A percentile compares a stretch with the other conserved stretches of the same genome.
Evolutionary conservation across 2,888 invertebrate species (phyloP).

Genomic region (Phania funesta): DNA sequence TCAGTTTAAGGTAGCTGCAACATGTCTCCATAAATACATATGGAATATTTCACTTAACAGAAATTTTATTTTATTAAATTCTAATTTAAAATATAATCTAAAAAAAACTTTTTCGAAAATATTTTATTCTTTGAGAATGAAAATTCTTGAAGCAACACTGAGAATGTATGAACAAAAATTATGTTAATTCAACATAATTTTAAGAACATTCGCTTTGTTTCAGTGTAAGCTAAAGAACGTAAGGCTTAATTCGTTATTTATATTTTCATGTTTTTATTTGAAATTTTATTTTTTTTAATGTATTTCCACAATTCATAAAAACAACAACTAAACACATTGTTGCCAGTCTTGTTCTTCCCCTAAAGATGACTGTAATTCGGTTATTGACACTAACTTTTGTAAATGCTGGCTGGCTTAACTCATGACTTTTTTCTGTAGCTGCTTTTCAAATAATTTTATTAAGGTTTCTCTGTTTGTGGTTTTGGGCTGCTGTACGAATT

Average conservation of each 20-base stretch:
- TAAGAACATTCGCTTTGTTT: background rate
- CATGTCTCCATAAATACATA: no score
- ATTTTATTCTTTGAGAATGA: no score
- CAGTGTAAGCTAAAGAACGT: background rate
- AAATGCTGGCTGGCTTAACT: slow-evolving; percentile 17
- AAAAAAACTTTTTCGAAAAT: no score
- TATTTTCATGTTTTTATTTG: background rate
- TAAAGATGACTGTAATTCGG: slow-evolving; percentile 7
- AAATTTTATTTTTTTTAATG: background rate
- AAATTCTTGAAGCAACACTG: no score
- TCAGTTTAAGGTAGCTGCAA: no score
- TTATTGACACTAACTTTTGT: slow-evolving; percentile 59
- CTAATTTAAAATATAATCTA: no score
- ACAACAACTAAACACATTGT: background rate
- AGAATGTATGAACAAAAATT: no score
- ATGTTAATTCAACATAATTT: background rate
- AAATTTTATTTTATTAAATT: no score
- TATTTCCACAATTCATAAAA: background rate
- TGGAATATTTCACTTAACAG: no score
- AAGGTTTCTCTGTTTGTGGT: background rate
- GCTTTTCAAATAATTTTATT: slow-evolving; percentile 16
- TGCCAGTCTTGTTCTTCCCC: background rate
- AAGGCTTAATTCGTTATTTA: background rate
- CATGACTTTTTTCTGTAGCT: slow-evolving; percentile 9
- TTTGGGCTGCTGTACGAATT: background rate